A percentile compares a stretch with the other conserved stretches of the same genome.
phyloP scores from a whole-genome alignment of 2,113 vertebrate genomes.

The Phaetusa simplex region DNA sequence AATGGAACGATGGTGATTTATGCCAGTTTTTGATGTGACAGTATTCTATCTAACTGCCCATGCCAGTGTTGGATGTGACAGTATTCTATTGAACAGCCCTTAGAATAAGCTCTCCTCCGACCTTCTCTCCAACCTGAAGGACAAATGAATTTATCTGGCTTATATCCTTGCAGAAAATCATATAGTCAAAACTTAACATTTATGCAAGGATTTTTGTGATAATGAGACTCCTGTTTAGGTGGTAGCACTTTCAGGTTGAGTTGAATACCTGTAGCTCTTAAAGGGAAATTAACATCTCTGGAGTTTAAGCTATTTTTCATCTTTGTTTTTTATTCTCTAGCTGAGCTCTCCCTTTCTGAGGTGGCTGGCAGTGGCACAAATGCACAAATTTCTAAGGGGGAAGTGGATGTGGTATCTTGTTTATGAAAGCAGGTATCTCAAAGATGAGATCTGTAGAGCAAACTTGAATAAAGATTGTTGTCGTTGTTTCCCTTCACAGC shows the following conservation, averaged over 20 bases:
- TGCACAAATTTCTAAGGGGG: neutral
- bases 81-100: neutral
- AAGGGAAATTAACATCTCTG: neutral
- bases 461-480: neutral
- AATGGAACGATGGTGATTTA: neutral
- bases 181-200: neutral
- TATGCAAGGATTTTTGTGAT: neutral
- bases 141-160: neutral
- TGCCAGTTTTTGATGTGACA: neutral
- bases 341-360: neutral
- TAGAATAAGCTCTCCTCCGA: neutral
- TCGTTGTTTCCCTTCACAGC: neutral
- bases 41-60: neutral
- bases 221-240: neutral
- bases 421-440: neutral
- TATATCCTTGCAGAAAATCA: neutral
- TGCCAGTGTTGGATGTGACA: neutral
- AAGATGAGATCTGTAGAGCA: neutral
- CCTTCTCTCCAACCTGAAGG: neutral
- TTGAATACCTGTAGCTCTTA: neutral
- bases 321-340: neutral
- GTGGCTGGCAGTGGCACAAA: neutral
- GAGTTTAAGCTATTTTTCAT: neutral
- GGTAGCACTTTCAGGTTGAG: neutral
- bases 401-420: neutral